Percentiles rank a stretch among this genome's conserved stretches.
Conservation (phyloP, 2,113 vertebrate species). For the Vulpes vulpes region DNA sequence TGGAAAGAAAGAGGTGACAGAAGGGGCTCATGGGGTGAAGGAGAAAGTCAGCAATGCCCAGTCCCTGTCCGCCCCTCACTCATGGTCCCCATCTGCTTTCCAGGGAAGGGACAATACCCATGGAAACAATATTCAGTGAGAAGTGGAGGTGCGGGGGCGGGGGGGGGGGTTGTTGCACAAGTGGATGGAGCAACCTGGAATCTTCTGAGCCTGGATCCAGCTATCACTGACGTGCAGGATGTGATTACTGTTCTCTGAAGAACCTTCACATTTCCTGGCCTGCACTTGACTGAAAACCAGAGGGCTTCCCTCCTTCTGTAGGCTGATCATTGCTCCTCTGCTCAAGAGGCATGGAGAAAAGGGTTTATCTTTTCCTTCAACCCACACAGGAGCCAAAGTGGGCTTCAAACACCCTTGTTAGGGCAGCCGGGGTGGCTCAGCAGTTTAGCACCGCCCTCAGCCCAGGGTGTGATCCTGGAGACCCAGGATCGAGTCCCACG, state of each 20-base stretch:
- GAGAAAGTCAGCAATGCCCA: background rate
- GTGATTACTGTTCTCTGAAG: background rate
- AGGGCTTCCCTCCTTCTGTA: background rate
- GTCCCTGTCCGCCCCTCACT: background rate
- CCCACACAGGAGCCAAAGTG: background rate
- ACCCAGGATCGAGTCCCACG: too few species aligned
- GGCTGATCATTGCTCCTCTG: background rate
- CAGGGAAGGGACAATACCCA: conserved; percentile 25
- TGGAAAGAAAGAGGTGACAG: background rate
- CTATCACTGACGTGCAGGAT: background rate
- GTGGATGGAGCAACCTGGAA: background rate
- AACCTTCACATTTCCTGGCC: background rate
- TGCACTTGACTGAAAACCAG: background rate
- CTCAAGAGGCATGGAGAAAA: background rate
- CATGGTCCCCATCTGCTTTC: conserved; percentile 56
- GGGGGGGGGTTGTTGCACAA: background rate
- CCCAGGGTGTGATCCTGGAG: too few species aligned
- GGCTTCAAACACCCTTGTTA: background rate
- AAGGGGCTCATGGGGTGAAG: background rate
- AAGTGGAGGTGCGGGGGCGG: background rate
- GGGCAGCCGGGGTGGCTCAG: too few species aligned
- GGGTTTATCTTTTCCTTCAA: background rate
- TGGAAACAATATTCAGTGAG: background rate
- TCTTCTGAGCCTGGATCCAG: background rate
- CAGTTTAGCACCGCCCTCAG: too few species aligned